A percentile compares a stretch with the other conserved stretches of the same genome.
Conservation (phyloP, 2,113 vertebrate genomes). For the Otis tarda region DNA sequence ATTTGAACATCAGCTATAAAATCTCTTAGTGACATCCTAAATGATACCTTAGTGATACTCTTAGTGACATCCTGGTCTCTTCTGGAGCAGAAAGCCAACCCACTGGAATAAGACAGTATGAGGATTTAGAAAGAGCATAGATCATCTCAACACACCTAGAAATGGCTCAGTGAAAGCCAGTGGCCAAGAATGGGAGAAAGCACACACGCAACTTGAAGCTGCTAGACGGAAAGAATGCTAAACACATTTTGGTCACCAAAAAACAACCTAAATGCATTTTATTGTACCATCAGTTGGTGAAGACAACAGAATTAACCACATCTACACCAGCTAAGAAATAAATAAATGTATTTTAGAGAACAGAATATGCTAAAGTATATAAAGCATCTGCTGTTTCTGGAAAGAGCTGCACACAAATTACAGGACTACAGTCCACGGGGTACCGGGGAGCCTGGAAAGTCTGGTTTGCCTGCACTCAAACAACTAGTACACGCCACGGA, state of each 20-base stretch:
- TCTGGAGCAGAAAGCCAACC: not conserved
- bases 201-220: not conserved
- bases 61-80: not conserved
- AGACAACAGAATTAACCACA: not conserved
- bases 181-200: not conserved
- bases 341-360: not conserved
- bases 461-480: not conserved
- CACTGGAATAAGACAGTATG: not conserved
- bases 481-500: accelerated
- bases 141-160: accelerated
- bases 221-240: not conserved
- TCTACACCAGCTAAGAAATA: not conserved
- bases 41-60: not conserved
- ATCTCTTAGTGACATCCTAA: not conserved
- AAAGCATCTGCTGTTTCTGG: not conserved
- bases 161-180: not conserved
- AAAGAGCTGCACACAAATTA: not conserved
- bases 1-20: not conserved
- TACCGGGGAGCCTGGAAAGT: not conserved
- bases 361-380: not conserved
- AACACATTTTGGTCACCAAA: not conserved
- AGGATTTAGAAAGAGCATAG: not conserved
- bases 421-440: not conserved
- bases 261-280: not conserved
- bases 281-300: not conserved